Evolutionary conservation across 1,140 invertebrate species (phyloP).

Genomic region (Aphis gossypii): DNA sequence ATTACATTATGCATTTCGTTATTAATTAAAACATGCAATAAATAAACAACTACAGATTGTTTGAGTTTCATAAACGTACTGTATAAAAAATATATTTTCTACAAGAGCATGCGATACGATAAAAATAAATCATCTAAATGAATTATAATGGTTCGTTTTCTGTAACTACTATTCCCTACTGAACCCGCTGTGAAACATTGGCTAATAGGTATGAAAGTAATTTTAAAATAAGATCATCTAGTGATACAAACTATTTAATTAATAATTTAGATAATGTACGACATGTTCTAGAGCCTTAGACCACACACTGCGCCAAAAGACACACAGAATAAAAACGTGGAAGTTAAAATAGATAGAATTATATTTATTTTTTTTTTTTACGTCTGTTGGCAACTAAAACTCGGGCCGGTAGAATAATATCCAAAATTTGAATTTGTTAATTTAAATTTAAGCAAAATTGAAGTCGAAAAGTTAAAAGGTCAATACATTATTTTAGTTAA

Average conservation of each 20-base stretch:
- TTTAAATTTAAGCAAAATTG: neutral
- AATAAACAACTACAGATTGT: neutral
- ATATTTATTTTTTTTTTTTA: neutral
- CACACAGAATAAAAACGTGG: neutral
- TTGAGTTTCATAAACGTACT: neutral
- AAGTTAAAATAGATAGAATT: neutral
- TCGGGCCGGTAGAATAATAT: neutral
- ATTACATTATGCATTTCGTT: neutral
- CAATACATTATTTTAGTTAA: neutral
- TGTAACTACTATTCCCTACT: neutral
- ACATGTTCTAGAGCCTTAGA: neutral
- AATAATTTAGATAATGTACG: slow-evolving; percentile 2
- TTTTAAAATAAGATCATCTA: neutral
- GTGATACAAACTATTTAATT: slow-evolving; percentile 2
- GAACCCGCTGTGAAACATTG: neutral
- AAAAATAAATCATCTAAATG: neutral
- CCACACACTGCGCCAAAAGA: slow-evolving; percentile 7
- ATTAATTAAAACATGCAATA: neutral
- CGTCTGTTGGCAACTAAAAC: neutral
- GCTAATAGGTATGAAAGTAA: neutral
- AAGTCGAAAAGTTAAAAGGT: neutral
- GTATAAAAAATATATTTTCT: neutral
- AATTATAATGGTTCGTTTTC: slow-evolving; percentile 7
- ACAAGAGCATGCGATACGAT: neutral
- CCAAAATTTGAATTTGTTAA: neutral